These are phyloP conservation scores for Drosophila nasuta DNA, from an alignment of 1,140 invertebrate genomes.

Conservation along the genomic window DNA sequence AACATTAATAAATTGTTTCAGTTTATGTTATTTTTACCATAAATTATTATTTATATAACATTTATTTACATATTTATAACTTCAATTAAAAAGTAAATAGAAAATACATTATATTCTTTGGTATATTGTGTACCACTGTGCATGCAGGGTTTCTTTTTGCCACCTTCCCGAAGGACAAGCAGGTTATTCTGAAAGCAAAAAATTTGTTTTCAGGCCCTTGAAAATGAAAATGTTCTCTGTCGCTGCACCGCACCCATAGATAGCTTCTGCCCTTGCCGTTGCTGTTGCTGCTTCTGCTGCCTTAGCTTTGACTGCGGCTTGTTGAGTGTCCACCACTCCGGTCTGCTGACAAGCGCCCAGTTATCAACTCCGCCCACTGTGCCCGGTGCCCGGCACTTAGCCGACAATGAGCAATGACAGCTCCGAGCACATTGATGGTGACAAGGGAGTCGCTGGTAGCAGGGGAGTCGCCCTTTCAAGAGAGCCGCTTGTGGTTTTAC, in stretches of 20 bases:
- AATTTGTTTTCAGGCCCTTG: slow-evolving; percentile 74
- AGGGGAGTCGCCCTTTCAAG: not conserved
- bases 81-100: too few relatives aligned
- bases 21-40: too few relatives aligned
- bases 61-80: too few relatives aligned
- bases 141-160: slow-evolving; percentile 59
- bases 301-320: slow-evolving; percentile 39
- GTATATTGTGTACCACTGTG: slow-evolving; percentile 47
- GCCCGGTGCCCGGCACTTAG: slow-evolving; percentile 65
- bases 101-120: too few relatives aligned
- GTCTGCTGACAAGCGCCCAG: not conserved
- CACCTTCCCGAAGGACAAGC: slow-evolving; percentile 50
- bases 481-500: slow-evolving; percentile 72
- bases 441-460: not conserved
- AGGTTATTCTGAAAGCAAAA: slow-evolving; percentile 67
- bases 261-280: slow-evolving; percentile 2
- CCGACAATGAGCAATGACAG: slow-evolving; percentile 81
- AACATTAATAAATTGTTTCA: too few relatives aligned
- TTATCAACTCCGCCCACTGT: slow-evolving; percentile 30
- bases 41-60: too few relatives aligned
- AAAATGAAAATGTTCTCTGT: slow-evolving; percentile 73
- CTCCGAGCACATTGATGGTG: slow-evolving; percentile 27
- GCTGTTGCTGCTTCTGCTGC: slow-evolving; percentile 33
- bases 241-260: not conserved
- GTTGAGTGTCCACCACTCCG: slow-evolving; percentile 40